Percentiles rank a stretch among this genome's conserved stretches.
These are phyloP conservation scores for Pocillopora grandis DNA, from an alignment of 92 coral and sea anemone genomes.

Conservation along the genomic window DNA sequence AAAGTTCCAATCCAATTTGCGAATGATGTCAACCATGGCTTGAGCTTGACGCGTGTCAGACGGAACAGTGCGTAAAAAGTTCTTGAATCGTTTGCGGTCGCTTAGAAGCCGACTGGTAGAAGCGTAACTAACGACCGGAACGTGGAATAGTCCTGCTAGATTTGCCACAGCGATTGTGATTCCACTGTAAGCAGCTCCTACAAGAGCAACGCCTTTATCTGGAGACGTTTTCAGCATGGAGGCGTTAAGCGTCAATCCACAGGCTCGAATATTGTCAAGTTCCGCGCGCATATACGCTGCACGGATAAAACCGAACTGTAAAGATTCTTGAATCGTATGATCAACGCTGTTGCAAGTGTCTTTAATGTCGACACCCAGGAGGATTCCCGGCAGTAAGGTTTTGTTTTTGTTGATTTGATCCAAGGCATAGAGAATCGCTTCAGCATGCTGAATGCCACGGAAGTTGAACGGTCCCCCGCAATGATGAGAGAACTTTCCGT, in stretches of 20 bases:
- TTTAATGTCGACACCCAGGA: slow-evolving; percentile 68
- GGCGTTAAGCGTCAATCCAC: not conserved
- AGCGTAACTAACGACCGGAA: slow-evolving; percentile 87
- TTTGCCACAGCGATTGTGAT: slow-evolving; percentile 78
- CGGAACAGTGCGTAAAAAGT: slow-evolving; percentile 83
- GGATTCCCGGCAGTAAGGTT: slow-evolving; percentile 62
- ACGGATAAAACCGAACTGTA: slow-evolving; percentile 64
- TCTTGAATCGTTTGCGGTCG: slow-evolving; percentile 66
- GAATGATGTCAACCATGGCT: slow-evolving; percentile 64
- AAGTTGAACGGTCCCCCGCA: slow-evolving; percentile 72
- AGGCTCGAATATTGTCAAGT: not conserved
- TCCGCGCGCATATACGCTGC: slow-evolving; percentile 41
- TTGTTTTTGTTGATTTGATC: slow-evolving; percentile 60
- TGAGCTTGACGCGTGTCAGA: slow-evolving; percentile 78
- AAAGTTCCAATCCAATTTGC: slow-evolving; percentile 62
- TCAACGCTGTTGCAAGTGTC: slow-evolving; percentile 80
- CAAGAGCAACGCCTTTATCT: slow-evolving; percentile 62
- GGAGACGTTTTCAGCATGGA: not conserved
- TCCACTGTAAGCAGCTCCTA: slow-evolving; percentile 87
- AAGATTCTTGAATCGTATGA: slow-evolving; percentile 68
- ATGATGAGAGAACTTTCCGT: not conserved
- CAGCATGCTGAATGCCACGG: slow-evolving; percentile 73
- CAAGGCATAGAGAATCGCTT: slow-evolving; percentile 73
- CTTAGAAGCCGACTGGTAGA: slow-evolving; percentile 89
- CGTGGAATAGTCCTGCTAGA: slow-evolving; percentile 77